phyloP scores from a whole-genome alignment of 2,113 vertebrate genomes.

The Notothenia rossii region DNA sequence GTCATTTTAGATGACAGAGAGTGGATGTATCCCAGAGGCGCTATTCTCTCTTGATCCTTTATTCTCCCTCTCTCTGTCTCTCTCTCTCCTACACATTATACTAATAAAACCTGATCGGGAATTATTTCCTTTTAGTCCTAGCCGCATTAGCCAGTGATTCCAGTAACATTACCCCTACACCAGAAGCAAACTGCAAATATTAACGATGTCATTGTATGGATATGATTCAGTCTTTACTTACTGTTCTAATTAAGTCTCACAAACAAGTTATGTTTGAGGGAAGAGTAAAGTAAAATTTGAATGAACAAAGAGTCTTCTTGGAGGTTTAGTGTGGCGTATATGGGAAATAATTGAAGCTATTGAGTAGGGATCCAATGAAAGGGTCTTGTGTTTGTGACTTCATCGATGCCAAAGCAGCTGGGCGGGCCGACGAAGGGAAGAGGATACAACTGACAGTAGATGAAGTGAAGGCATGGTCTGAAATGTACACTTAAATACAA shows the following conservation, averaged over 20 bases:
- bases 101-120: conserved; percentile 5
- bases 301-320: conserved; percentile 64
- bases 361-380: conserved; percentile 69
- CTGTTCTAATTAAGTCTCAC: conserved; percentile 36
- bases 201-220: conserved; percentile 4
- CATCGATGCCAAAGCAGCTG: conserved; percentile 77
- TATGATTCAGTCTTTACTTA: conserved; percentile 26
- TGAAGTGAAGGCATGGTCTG: conserved; percentile 54
- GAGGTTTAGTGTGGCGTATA: conserved; percentile 58
- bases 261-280: conserved; percentile 35
- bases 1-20: conserved; percentile 82
- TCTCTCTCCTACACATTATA: conserved; percentile 8
- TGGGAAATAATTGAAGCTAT: conserved; percentile 72
- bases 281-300: conserved; percentile 24
- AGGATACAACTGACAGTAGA: conserved; percentile 45
- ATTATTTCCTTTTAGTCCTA: conserved; percentile 38
- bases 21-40: conserved; percentile 78
- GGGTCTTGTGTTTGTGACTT: conserved; percentile 67
- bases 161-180: conserved; percentile 11
- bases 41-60: conserved; percentile 70
- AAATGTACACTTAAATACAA: conserved; percentile 42
- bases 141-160: conserved; percentile 22
- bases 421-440: conserved; percentile 52
- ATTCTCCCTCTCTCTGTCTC: conserved; percentile 32
- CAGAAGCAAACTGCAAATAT: conserved; percentile 21